Conservation (phyloP, 1,140 invertebrate genomes). For the Pygmarrhopalites habei region DNA sequence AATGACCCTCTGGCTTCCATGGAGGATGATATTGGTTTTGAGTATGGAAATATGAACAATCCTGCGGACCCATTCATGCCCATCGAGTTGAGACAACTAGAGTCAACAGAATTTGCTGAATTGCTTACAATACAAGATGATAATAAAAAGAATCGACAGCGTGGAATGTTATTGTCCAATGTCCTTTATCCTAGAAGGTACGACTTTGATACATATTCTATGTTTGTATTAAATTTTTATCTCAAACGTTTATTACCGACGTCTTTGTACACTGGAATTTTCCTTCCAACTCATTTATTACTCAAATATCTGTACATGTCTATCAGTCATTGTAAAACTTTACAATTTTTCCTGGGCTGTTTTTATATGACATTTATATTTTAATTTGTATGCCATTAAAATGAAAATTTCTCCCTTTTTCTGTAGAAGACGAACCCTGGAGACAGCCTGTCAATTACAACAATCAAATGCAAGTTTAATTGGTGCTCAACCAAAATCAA, state of each 20-base stretch:
- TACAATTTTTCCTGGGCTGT: too few relatives aligned
- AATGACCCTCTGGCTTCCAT: constrained; percentile 16
- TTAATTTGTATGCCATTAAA: too few relatives aligned
- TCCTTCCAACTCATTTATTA: too few relatives aligned
- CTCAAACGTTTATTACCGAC: too few relatives aligned
- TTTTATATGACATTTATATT: too few relatives aligned
- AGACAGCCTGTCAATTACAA: constrained; percentile 28
- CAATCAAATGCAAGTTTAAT: constrained; percentile 2
- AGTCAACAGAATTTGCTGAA: constrained; percentile 44
- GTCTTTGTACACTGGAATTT: too few relatives aligned
- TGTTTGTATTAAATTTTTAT: too few relatives aligned
- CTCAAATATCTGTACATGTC: too few relatives aligned
- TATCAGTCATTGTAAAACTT: too few relatives aligned
- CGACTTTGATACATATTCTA: too few relatives aligned
- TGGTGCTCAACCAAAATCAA: constrained; percentile 55
- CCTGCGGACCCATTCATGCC: constrained; percentile 64
- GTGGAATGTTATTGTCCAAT: constrained; percentile 25
- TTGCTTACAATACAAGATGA: constrained; percentile 17
- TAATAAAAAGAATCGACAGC: not conserved
- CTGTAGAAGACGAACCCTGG: constrained; percentile 34
- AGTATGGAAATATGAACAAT: constrained; percentile 46
- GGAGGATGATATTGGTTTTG: constrained; percentile 19
- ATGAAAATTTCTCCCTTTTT: too few relatives aligned
- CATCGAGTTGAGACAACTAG: constrained; percentile 77
- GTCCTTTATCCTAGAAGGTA: constrained; percentile 28